Conservation (phyloP, 1,140 invertebrate species). For the Bombus consobrinus region DNA sequence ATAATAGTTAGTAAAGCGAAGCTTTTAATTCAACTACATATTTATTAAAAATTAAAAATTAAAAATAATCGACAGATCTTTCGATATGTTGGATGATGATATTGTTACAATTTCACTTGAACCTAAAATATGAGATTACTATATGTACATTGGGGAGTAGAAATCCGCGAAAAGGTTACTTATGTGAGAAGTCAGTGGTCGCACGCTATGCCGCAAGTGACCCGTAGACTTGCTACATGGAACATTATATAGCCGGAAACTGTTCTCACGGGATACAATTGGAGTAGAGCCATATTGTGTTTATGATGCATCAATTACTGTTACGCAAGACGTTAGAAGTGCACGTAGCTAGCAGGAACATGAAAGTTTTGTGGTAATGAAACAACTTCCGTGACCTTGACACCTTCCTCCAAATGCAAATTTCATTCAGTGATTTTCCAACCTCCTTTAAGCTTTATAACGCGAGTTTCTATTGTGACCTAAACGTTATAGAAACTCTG, state of each 20-base stretch:
- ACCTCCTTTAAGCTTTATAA: not conserved
- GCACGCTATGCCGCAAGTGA: not conserved
- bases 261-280: conserved; percentile 2
- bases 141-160: not conserved
- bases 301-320: conserved; percentile 1
- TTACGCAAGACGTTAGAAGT: too few species aligned
- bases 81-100: not conserved
- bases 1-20: not conserved
- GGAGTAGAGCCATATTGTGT: not conserved
- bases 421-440: not conserved
- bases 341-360: not conserved
- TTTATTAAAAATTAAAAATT: not conserved
- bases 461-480: not conserved
- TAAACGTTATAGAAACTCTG: not conserved
- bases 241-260: not conserved
- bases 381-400: not conserved
- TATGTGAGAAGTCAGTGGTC: not conserved
- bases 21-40: not conserved
- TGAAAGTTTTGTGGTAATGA: not conserved
- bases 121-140: not conserved
- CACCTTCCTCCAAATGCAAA: not conserved
- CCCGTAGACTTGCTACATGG: not conserved
- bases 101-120: not conserved
- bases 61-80: not conserved
- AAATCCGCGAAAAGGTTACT: not conserved